phyloP scores from a whole-genome alignment of 1,140 invertebrate genomes.

The Panonychus citri region DNA sequence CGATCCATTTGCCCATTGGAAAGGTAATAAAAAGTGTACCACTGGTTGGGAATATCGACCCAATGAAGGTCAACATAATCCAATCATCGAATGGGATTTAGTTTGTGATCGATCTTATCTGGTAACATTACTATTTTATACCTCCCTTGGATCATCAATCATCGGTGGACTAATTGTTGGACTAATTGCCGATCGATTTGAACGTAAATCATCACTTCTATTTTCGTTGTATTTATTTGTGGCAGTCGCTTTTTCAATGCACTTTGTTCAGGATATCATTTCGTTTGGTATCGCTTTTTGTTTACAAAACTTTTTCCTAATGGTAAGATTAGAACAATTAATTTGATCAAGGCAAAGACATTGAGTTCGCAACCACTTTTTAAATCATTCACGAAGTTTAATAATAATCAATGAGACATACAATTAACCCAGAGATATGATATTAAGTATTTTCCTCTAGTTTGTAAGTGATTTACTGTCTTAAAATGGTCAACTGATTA shows the following conservation, averaged over 20 bases:
- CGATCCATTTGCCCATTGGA: slow-evolving; percentile 15
- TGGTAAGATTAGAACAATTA: slow-evolving; percentile 18
- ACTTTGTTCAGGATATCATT: slow-evolving; percentile 24
- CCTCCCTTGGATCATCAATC: slow-evolving; percentile 29
- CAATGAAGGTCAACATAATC: slow-evolving; percentile 14
- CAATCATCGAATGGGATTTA: slow-evolving; percentile 26
- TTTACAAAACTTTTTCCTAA: slow-evolving; percentile 27
- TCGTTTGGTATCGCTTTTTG: slow-evolving; percentile 27
- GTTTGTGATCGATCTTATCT: slow-evolving; percentile 28
- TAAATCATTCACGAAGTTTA: too few relatives aligned
- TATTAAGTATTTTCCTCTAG: too few relatives aligned
- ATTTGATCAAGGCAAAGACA: too few relatives aligned
- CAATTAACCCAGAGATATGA: too few relatives aligned
- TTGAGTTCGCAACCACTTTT: too few relatives aligned
- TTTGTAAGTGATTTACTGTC: too few relatives aligned
- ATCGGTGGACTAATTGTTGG: slow-evolving; percentile 30
- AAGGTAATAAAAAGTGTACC: slow-evolving; percentile 17
- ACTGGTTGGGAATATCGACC: slow-evolving; percentile 20
- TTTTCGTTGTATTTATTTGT: slow-evolving; percentile 9
- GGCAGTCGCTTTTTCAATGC: slow-evolving; percentile 25
- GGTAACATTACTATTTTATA: slow-evolving; percentile 22
- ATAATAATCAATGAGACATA: too few relatives aligned
- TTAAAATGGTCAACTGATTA: too few relatives aligned
- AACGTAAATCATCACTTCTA: slow-evolving; percentile 26
- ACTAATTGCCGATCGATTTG: slow-evolving; percentile 28